Evolutionary conservation across 2,888 invertebrate genomes (phyloP), one percentile per base, ranked within the genome.

Genomic region (Drosophila sordidula): DNA sequence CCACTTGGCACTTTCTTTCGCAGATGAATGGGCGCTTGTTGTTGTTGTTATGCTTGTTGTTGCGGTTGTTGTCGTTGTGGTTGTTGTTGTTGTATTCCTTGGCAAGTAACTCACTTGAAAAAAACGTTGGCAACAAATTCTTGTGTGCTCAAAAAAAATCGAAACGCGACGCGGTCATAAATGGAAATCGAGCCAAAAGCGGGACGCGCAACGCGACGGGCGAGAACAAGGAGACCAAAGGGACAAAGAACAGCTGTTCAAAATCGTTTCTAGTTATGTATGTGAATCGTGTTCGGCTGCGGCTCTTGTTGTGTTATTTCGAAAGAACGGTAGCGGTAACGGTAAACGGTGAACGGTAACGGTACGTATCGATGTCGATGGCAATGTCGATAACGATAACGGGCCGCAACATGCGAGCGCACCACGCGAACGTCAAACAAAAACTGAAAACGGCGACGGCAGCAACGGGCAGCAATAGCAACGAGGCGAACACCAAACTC

Each of bases 391-490:
- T 71, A 73, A 73, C 78, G 73, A 62, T 55, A 78, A 78, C 75
- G 74, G 70, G 67, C 68, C 62, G 76, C 76, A 79, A 68, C 79
- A 75, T 58, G 62, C 76, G 67, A 76, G 74, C 84, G 78, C 73
- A 78, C 81, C 75, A 78, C 75, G 82, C 84, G 84, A 86, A 80
- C 85, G 88, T 78, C 85, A 83, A 87, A 83, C 80, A 75, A 88
- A 88, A 76, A 88, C 85, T 83, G 80, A 79, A 80, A 86, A 78
- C 65, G 64, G 51, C 65, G 65, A 63, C 72, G 74, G 67, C 76
- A 74, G 55, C 75, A 63, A 63, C 49, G 63, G 63, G 47, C 62
- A 72, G 80, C 70, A 70, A 70, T 54, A 71, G 52, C 69, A 69
- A 72, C 69, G 56, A 64, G 61, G 51, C 70, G 41, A 70, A 44